These are phyloP conservation scores for Dinomys branickii DNA, from an alignment of 2,113 vertebrate genomes.

Conservation along the genomic window DNA sequence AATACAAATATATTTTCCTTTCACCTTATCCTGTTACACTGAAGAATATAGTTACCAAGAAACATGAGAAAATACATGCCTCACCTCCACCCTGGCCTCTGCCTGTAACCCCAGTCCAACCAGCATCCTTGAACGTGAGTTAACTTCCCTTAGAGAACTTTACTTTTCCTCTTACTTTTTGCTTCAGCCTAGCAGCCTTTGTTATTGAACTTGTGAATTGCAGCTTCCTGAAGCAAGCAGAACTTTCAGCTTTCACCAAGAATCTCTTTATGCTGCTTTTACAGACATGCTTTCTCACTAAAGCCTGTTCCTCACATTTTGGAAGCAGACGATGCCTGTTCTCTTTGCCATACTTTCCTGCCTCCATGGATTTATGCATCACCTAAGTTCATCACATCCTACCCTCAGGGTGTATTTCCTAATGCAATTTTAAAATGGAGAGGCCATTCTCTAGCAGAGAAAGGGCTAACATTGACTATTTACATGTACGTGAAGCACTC, in stretches of 20 bases:
- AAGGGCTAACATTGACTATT: slow-evolving; percentile 8
- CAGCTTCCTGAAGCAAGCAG: not conserved
- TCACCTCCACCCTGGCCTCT: too few species aligned
- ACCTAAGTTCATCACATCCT: slow-evolving; percentile 35
- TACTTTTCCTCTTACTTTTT: slow-evolving; percentile 57
- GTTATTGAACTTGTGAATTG: slow-evolving; percentile 63
- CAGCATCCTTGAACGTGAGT: slow-evolving; percentile 36
- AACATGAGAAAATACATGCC: not conserved
- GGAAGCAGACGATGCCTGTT: not conserved
- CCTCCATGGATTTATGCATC: slow-evolving; percentile 43
- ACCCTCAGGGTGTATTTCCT: slow-evolving; percentile 41
- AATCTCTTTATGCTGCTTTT: slow-evolving; percentile 37
- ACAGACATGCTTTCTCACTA: slow-evolving; percentile 31
- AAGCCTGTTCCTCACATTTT: not conserved
- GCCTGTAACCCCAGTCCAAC: not conserved
- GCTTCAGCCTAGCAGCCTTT: slow-evolving; percentile 15
- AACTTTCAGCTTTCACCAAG: slow-evolving; percentile 8
- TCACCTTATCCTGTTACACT: slow-evolving; percentile 49
- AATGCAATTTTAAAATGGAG: slow-evolving; percentile 62
- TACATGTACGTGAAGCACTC: slow-evolving; percentile 4
- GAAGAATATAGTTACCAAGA: slow-evolving; percentile 9
- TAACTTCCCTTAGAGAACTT: slow-evolving; percentile 65
- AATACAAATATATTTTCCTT: slow-evolving; percentile 58
- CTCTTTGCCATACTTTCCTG: not conserved
- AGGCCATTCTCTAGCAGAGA: not conserved